phyloP scores from a whole-genome alignment of 1,140 invertebrate genomes.

The Drosophila carrolli region DNA sequence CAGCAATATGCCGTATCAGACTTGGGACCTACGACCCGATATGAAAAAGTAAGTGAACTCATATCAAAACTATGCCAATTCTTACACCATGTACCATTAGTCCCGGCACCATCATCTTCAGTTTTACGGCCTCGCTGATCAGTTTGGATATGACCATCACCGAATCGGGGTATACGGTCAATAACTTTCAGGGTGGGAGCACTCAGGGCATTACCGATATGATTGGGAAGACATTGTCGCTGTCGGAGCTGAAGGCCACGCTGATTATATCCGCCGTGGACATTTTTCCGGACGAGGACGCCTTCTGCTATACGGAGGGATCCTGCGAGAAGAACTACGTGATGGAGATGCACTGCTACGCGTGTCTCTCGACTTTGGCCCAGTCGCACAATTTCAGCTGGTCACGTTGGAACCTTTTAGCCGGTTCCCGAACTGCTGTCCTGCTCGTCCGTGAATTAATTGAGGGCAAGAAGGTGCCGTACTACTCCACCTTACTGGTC shows the following conservation, averaged over 20 bases:
- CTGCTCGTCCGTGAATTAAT: conserved; percentile 90
- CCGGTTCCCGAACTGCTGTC: conserved; percentile 89
- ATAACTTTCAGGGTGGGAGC: conserved; percentile 80
- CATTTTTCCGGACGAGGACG: conserved; percentile 95
- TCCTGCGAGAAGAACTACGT: conserved; percentile 89
- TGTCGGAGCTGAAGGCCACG: conserved; percentile 71
- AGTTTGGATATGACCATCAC: conserved; percentile 89
- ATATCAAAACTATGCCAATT: neutral
- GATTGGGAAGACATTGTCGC: conserved; percentile 74
- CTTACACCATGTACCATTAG: conserved; percentile 7
- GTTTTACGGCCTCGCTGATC: conserved; percentile 89
- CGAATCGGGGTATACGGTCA: conserved; percentile 82
- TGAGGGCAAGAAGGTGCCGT: conserved; percentile 87
- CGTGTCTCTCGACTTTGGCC: conserved; percentile 92
- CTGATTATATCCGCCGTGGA: conserved; percentile 89
- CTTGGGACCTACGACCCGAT: conserved; percentile 92
- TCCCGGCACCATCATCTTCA: conserved; percentile 86
- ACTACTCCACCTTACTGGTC: conserved; percentile 87
- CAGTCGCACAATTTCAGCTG: conserved; percentile 93
- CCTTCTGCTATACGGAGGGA: conserved; percentile 91
- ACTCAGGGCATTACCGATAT: conserved; percentile 72
- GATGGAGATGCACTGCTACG: conserved; percentile 92
- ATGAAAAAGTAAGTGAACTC: conserved; percentile 76
- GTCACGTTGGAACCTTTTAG: conserved; percentile 93
- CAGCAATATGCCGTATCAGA: conserved; percentile 93